phyloP scores from a whole-genome alignment of 2,113 vertebrate genomes.

The Myrmecobius fasciatus region DNA sequence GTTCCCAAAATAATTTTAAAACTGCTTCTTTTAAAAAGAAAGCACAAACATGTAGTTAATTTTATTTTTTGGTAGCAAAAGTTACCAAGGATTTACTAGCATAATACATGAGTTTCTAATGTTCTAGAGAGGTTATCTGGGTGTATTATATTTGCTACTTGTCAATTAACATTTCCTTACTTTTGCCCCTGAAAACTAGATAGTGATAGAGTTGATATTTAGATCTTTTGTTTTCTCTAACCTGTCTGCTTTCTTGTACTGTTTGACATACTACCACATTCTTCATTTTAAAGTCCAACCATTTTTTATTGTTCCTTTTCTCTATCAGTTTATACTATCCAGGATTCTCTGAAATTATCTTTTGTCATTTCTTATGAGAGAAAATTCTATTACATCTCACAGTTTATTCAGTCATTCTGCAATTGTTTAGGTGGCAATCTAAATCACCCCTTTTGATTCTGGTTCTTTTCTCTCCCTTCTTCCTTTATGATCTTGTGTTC shows the following conservation, averaged over 20 bases:
- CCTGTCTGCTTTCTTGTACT: conserved; percentile 44
- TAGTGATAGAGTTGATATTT: not conserved
- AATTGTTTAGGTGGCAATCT: not conserved
- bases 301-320: not conserved
- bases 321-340: not conserved
- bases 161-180: not conserved
- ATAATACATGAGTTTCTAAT: conserved; percentile 11
- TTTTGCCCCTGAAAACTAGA: not conserved
- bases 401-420: not conserved
- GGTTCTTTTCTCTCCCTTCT: not conserved
- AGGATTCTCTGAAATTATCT: not conserved
- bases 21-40: conserved; percentile 38
- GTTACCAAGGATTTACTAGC: not conserved
- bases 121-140: not conserved
- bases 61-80: not conserved
- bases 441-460: not conserved
- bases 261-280: not conserved
- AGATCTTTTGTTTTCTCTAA: not conserved
- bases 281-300: conserved; percentile 39
- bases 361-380: not conserved
- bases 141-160: not conserved
- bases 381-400: not conserved
- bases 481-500: not conserved
- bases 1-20: conserved; percentile 18
- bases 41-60: not conserved